Percentiles rank a stretch among this genome's conserved stretches.
These are phyloP conservation scores for Polyploca ridens DNA, from an alignment of 2,888 invertebrate species.

Conservation along the genomic window DNA sequence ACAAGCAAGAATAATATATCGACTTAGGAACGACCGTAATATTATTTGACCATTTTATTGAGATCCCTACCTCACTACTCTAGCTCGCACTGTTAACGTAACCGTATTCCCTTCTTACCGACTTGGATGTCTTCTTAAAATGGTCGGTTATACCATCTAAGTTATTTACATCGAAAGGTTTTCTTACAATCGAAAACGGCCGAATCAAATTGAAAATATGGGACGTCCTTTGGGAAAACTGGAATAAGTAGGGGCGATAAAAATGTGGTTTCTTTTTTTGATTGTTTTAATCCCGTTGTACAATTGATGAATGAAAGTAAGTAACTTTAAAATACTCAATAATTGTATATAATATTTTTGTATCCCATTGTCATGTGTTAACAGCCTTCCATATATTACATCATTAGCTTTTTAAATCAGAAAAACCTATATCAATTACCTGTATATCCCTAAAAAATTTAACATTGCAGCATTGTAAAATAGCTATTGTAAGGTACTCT, in stretches of 20 bases:
- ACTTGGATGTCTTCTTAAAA: constrained; percentile 34
- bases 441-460: background rate
- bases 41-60: constrained; percentile 39
- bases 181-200: constrained; percentile 70
- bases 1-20: constrained; percentile 78
- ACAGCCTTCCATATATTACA: too few species aligned
- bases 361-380: too few species aligned
- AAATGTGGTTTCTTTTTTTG: constrained; percentile 36
- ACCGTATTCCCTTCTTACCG: constrained; percentile 17
- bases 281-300: background rate
- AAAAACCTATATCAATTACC: background rate
- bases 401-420: too few species aligned
- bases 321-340: too few species aligned
- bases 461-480: background rate
- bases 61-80: constrained; percentile 25
- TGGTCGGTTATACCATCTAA: constrained; percentile 49
- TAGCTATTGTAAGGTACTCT: background rate
- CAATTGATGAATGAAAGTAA: too few species aligned
- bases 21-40: constrained; percentile 61
- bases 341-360: too few species aligned
- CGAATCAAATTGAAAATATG: constrained; percentile 76
- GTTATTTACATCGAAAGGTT: constrained; percentile 68
- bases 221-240: constrained; percentile 69
- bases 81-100: constrained; percentile 23
- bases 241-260: constrained; percentile 41